Evolutionary conservation across 2,888 invertebrate genomes (phyloP).

Genomic region (Apamea sordens): DNA sequence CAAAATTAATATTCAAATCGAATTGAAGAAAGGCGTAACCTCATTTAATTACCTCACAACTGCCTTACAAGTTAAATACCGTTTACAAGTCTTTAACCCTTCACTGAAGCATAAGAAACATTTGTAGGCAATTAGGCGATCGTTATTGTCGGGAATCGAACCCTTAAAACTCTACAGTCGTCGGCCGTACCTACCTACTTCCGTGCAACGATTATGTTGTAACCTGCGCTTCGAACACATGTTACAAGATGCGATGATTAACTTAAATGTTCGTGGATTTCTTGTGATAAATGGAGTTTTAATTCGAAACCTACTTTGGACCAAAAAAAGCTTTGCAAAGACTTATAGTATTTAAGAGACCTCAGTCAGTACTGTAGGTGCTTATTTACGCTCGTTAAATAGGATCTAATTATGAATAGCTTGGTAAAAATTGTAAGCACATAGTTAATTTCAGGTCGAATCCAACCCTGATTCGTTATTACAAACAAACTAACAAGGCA

Average conservation of each 20-base stretch:
- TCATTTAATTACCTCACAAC: slow-evolving; percentile 36
- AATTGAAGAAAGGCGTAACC: slow-evolving; percentile 37
- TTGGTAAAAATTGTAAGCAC: too few relatives aligned
- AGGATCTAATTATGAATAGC: too few relatives aligned
- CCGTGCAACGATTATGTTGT: slow-evolving; percentile 69
- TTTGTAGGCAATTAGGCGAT: slow-evolving; percentile 81
- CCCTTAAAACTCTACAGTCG: slow-evolving; percentile 66
- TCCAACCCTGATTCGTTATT: too few relatives aligned
- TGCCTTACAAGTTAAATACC: slow-evolving; percentile 42
- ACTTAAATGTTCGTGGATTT: slow-evolving; percentile 9
- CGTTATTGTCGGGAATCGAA: slow-evolving; percentile 74
- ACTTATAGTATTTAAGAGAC: too few relatives aligned
- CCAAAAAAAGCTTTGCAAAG: not conserved
- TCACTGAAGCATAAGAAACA: slow-evolving; percentile 70
- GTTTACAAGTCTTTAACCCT: slow-evolving; percentile 60
- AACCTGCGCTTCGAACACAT: slow-evolving; percentile 67
- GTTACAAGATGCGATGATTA: slow-evolving; percentile 44
- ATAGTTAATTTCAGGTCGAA: too few relatives aligned
- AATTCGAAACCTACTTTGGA: slow-evolving; percentile 1
- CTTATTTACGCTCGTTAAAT: too few relatives aligned
- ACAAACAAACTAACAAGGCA: too few relatives aligned
- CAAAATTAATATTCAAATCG: slow-evolving; percentile 2
- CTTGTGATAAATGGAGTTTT: not conserved
- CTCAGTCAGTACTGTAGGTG: too few relatives aligned
- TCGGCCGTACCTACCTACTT: slow-evolving; percentile 63